phyloP scores from a whole-genome alignment of 1,140 invertebrate genomes.

The Pseudomyrmex flavicornis region DNA sequence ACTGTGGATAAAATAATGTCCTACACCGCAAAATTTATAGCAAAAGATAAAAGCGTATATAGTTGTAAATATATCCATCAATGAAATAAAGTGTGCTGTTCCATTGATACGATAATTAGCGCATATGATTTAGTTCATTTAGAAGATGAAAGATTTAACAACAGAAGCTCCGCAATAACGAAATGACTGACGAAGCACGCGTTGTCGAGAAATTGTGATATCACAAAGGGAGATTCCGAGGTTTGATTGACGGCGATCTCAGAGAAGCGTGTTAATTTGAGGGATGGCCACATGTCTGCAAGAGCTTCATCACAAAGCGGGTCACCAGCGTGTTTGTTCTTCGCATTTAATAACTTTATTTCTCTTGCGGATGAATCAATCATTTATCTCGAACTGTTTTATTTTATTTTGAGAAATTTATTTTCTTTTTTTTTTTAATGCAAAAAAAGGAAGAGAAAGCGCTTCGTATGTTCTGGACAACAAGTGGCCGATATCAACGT shows the following conservation, averaged over 20 bases:
- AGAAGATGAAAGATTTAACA: background rate
- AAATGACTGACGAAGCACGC: conserved; percentile 26
- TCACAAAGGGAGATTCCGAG: conserved; percentile 12
- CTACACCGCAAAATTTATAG: too few relatives aligned
- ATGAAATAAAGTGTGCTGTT: background rate
- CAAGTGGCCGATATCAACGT: conserved; percentile 55
- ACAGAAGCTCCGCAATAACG: conserved; percentile 35
- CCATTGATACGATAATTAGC: conserved; percentile 17
- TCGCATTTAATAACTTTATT: background rate
- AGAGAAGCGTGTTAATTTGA: conserved; percentile 50
- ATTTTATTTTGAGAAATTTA: conserved; percentile 7
- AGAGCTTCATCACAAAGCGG: background rate
- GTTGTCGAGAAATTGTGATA: conserved; percentile 11
- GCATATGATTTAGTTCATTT: conserved; percentile 22
- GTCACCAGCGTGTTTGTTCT: background rate
- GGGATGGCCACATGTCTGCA: conserved; percentile 30
- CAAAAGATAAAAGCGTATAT: too few relatives aligned
- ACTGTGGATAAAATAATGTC: background rate
- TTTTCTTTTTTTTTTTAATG: background rate
- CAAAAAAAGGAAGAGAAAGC: background rate
- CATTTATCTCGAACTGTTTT: background rate
- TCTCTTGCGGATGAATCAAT: background rate
- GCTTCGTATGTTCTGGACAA: conserved; percentile 38
- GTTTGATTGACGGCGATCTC: conserved; percentile 47
- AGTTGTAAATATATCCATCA: too few relatives aligned